These are phyloP conservation scores for Siniperca scherzeri DNA, from an alignment of 2,797 vertebrate species.

Conservation along the genomic window DNA sequence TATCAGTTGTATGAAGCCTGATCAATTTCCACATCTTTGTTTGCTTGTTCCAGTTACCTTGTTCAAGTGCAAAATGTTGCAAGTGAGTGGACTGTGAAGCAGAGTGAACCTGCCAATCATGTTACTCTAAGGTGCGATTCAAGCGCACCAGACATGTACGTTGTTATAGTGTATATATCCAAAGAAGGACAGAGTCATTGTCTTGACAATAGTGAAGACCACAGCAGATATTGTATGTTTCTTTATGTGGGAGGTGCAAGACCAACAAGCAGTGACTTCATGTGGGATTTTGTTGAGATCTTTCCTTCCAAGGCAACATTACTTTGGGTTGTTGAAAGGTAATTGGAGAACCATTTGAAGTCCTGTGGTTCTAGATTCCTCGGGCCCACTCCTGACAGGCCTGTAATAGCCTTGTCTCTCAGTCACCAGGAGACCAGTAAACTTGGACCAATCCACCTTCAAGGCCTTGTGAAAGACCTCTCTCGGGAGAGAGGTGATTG, in stretches of 20 bases:
- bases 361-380: slow-evolving; percentile 70
- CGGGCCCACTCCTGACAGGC: slow-evolving; percentile 71
- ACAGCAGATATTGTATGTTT: neutral
- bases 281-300: slow-evolving; percentile 32
- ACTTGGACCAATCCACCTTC: slow-evolving; percentile 59
- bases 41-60: neutral
- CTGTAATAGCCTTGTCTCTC: slow-evolving; percentile 81
- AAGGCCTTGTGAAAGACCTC: slow-evolving; percentile 46
- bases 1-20: neutral
- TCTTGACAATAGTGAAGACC: slow-evolving; percentile 18
- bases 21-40: neutral
- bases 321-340: slow-evolving; percentile 64
- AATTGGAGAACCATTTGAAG: slow-evolving; percentile 75
- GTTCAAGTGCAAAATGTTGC: neutral
- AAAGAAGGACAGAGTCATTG: neutral
- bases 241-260: neutral
- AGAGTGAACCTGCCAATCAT: neutral
- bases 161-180: neutral
- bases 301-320: slow-evolving; percentile 40
- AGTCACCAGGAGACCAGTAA: slow-evolving; percentile 61
- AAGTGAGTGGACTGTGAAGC: neutral
- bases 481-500: slow-evolving; percentile 64
- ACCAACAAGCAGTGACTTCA: slow-evolving; percentile 8
- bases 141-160: neutral
- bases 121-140: neutral